Evolutionary conservation across 2,113 vertebrate genomes (phyloP).

Genomic region (Sphyrna mokarran): DNA sequence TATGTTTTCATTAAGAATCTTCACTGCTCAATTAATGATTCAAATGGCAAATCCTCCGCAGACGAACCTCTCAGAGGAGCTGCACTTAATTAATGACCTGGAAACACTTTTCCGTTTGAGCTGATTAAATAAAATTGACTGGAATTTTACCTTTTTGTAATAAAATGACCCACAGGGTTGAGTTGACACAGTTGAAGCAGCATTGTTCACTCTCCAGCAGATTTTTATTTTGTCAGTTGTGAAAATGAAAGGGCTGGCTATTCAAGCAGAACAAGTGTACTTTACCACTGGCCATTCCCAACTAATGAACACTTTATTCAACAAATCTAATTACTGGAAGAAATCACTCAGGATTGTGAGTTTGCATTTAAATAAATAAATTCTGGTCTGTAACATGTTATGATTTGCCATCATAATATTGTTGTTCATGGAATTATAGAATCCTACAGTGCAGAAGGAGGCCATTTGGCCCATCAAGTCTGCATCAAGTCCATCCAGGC

Average conservation of each 20-base stretch:
- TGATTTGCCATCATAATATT: not conserved
- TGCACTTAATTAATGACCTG: conserved; percentile 89
- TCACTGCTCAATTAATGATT: conserved; percentile 76
- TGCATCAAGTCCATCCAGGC: too few species aligned
- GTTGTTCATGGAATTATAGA: not conserved
- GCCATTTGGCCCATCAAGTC: too few species aligned
- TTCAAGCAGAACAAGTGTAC: conserved; percentile 81
- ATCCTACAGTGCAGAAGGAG: too few species aligned
- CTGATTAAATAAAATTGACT: conserved; percentile 97
- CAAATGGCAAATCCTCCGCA: conserved; percentile 73
- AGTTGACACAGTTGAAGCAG: conserved; percentile 79
- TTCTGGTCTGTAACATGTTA: not conserved
- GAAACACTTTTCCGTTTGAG: conserved; percentile 92
- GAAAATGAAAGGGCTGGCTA: conserved; percentile 75
- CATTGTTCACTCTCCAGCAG: conserved; percentile 74
- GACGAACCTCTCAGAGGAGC: conserved; percentile 74
- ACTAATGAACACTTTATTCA: conserved; percentile 58
- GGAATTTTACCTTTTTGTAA: conserved; percentile 93
- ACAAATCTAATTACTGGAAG: conserved; percentile 14
- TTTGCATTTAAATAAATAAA: not conserved
- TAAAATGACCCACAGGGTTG: conserved; percentile 81
- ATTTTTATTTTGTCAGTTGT: conserved; percentile 81
- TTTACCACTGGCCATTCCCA: conserved; percentile 72
- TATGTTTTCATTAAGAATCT: conserved; percentile 54
- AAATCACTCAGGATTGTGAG: not conserved